Evolutionary conservation across 2,797 vertebrate species (phyloP), one percentile per base, ranked within the genome.

Genomic region (Podarcis siculus): DNA sequence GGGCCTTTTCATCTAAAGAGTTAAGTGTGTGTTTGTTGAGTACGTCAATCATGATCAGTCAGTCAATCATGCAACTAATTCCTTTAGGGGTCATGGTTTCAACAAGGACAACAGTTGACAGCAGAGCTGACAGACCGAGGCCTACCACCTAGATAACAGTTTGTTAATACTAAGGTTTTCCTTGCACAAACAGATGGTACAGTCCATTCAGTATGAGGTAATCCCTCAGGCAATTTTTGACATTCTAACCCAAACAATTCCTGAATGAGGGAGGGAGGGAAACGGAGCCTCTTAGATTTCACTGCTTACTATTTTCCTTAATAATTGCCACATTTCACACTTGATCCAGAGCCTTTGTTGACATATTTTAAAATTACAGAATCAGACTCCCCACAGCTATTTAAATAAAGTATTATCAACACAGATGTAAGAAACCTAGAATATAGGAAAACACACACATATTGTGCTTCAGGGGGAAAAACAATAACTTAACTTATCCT

Each of bases 1-100:
- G 35, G 15, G 25, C 2, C 23, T 79, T 82, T 95, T 90, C 89
- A 91, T 87, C 80, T 90, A 88, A 95, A 93, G 92, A 93, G 93
- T 96, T 95, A 95, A 95, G 92, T 94, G 77, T 89, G 73, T 67
- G 61, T 87, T 82, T 80, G 32, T 55, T 92, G 78, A 84, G 82
- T 79, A 42, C 79, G 91, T 92, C 95, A 92, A 78, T 96, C 95
- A 95, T 90, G 93, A 94, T 95, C 93, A 95, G 85, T 93, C 92
- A 95, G 93, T 94, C 94, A 95, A 89, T 94, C 92, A 95, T 87
- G 90, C 91, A 95, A 76, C 93, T 95, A 93, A 95, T 95, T 95
- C 90, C 88, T 95, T 94, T 92, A 94, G 90, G 91, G 94, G 92
- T 96, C 94, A 94, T 90, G 91, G 91, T 90, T 95, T 82, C 91